Evolutionary conservation across 1,140 invertebrate genomes (phyloP), one percentile per base, ranked within the genome.

Genomic region (Diploscapter pachys): DNA sequence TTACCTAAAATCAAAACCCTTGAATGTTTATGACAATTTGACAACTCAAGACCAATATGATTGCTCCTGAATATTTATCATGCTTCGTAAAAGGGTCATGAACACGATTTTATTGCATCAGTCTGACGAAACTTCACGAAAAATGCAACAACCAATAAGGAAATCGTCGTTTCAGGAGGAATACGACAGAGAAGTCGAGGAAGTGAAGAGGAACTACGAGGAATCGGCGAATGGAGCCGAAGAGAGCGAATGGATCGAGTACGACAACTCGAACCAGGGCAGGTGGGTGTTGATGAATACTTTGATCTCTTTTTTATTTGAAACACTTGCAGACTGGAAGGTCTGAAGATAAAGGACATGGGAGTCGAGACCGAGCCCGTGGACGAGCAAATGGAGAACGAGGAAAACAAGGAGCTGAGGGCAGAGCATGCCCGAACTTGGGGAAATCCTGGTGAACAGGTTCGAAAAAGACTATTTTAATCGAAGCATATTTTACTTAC

Each of bases 181-280:
- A 48, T 64, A 65, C 13, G 75, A 76, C 54, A 69, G 54, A 61
- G 72, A 66, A 13, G 63, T 49, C 3, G 75, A 76, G 8, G 75
- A 76, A 13, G 56, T 66, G 51, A 68, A 57, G 13, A 69, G 5
- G 31, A 31, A 31, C 31, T 31, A 31, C 31, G 31, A 31, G 31
- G 31, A 31, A 31, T 31, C 31, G 31, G 31, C 31, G 9, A 57
- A 51, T 53, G n/a, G 11, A 31, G 31, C 31, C 4, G 75, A 76
- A 13, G 74, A 76, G 5, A 76, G 75, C 51, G 75, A 76, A 52
- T 76, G 75, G 75, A 71, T 72, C 13, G 75, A 76, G 48, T 76
- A 76, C 56, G 75, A 63, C 11, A 63, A 66, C 50, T 68, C 66
- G 13, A 69, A 52, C 11, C 64, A 57, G 9, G 73, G 50, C 51